Percentiles rank a stretch among this genome's conserved stretches.
These are phyloP conservation scores for Hypsopygia costalis DNA, from an alignment of 2,888 invertebrate species.

Conservation along the genomic window DNA sequence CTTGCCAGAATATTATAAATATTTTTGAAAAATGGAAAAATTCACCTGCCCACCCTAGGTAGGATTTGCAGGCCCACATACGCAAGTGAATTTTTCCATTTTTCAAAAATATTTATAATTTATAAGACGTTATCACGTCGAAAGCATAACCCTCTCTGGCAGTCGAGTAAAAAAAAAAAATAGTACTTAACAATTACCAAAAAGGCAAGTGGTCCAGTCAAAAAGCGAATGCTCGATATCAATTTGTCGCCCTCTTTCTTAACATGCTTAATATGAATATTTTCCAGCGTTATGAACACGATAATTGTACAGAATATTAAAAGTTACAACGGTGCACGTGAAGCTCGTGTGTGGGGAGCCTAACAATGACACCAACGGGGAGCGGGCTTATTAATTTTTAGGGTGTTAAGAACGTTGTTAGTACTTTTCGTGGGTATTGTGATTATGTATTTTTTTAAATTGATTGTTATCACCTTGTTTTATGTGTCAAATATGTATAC, in stretches of 20 bases:
- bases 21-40: too few species aligned
- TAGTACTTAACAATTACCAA: too few species aligned
- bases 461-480: too few species aligned
- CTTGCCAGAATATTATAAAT: too few species aligned
- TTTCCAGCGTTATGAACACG: constrained; percentile 61
- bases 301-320: constrained; percentile 71
- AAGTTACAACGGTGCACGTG: constrained; percentile 56
- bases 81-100: too few species aligned
- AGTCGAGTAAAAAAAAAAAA: too few species aligned
- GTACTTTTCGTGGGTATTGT: constrained; percentile 12
- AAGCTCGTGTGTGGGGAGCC: constrained; percentile 24
- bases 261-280: constrained; percentile 55
- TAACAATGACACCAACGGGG: constrained; percentile 26
- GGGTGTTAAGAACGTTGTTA: constrained; percentile 9
- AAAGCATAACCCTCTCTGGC: too few species aligned
- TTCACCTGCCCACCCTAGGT: too few species aligned
- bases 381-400: constrained; percentile 32
- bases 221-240: constrained; percentile 29
- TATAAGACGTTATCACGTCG: too few species aligned
- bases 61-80: too few species aligned
- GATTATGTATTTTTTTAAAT: constrained; percentile 12
- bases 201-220: constrained; percentile 1
- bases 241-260: constrained; percentile 53
- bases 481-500: too few species aligned
- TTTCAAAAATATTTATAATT: too few species aligned